Evolutionary conservation across 2,113 vertebrate genomes (phyloP), one percentile per base, ranked within the genome.

Genomic region (Xenotilapia flavipinnis): DNA sequence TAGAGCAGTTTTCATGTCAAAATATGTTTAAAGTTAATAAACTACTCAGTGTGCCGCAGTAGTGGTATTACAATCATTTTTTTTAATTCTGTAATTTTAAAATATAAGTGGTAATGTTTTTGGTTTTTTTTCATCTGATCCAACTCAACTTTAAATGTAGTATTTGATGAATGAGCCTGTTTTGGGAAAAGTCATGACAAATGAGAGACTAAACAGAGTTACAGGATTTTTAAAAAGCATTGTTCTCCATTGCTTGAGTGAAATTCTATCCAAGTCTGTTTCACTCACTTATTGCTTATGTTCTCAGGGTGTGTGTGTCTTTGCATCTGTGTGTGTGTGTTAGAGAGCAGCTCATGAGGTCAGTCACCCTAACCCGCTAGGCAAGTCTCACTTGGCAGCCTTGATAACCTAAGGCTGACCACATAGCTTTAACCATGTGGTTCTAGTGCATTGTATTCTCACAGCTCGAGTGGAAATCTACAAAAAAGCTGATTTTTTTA

Each of bases 71-170:
- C 21, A 60, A 3, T 31, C 3, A 0, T 19, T 19, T 60, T 60
- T 60, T 62, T 36, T 2, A 36, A 36, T 0, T n/a, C 17, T 62
- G 58, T 62, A 4, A 62, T 36, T 58, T 58, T 58, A 56, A 56
- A 14, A 23, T 26, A 55, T 55, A 55, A 26, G 11, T 26, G 21
- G 1, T 55, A 4, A 14, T 56, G 6, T 5, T 2, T 9, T 4
- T 0, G 7, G 6, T 21, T 9, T 19, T 19, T n/a, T 1, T n/a
- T 62, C 3, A 62, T n/a, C 0, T n/a, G 31, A 6, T 36, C 3
- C 6, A 0, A 36, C 58, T 62, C 15, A 36, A 7, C 31, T 36
- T n/a, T 36, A 62, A 62, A 7, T 62, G 6, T 0, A 0, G 3
- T 36, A 1, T 65, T n/a, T 65, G 31, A 36, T 65, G 31, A 65